A percentile compares a stretch with the other conserved stretches of the same genome.
phyloP scores from a whole-genome alignment of 92 coral and sea anemone species.

The Plumapathes pennacea region DNA sequence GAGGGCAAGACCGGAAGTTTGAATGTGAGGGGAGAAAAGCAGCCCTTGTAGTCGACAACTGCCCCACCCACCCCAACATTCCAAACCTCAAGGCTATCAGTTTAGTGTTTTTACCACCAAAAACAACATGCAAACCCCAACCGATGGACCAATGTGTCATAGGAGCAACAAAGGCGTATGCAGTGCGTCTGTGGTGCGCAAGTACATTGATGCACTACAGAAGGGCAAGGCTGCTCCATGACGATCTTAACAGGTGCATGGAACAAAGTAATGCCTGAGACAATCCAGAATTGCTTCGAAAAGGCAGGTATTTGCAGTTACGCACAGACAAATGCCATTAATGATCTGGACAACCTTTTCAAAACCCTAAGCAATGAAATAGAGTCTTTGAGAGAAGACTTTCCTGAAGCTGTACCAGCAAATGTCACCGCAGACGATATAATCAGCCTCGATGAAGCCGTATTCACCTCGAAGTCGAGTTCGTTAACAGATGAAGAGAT shows the following conservation, averaged over 20 bases:
- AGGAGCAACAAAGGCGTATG: conserved; percentile 55
- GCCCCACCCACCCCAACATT: conserved; percentile 25
- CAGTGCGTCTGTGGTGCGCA: conserved; percentile 57
- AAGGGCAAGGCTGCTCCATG: conserved; percentile 64
- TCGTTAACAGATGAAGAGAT: conserved; percentile 35
- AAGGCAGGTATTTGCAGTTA: conserved; percentile 58
- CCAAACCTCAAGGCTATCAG: conserved; percentile 59
- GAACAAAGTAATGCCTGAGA: conserved; percentile 49
- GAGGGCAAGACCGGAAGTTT: conserved; percentile 29
- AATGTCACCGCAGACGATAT: conserved; percentile 50
- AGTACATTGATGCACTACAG: conserved; percentile 60
- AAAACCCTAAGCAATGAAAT: conserved; percentile 45
- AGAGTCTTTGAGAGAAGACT: conserved; percentile 60
- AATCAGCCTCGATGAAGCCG: conserved; percentile 34
- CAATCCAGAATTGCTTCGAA: conserved; percentile 38
- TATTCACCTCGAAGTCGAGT: conserved; percentile 41
- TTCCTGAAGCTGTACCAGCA: conserved; percentile 45
- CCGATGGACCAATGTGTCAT: conserved; percentile 59
- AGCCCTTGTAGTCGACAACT: conserved; percentile 31
- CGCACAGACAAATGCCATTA: conserved; percentile 49
- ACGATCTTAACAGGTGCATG: conserved; percentile 61
- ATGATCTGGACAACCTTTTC: conserved; percentile 57
- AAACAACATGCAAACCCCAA: conserved; percentile 57
- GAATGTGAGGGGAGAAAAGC: conserved; percentile 27
- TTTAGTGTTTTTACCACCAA: conserved; percentile 58